Evolutionary conservation across 2,797 vertebrate genomes (phyloP).

Genomic region (Sebastes goodei): DNA sequence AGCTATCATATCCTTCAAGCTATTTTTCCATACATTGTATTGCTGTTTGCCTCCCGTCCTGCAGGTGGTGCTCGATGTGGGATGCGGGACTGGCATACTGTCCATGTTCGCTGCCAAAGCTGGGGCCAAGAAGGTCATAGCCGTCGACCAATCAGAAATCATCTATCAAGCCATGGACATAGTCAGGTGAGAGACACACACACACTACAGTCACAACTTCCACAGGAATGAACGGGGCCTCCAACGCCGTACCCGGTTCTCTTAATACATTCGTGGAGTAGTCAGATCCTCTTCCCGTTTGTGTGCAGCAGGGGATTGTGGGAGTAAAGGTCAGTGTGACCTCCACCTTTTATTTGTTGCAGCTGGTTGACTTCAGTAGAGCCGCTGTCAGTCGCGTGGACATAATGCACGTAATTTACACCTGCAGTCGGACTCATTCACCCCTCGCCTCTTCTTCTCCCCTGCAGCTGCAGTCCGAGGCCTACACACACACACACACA

Average conservation of each 20-base stretch:
- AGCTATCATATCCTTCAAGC: too few species aligned
- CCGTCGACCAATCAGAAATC: conserved; percentile 96
- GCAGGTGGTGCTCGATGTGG: conserved; percentile 95
- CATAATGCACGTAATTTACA: conserved; percentile 69
- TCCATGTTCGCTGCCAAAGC: conserved; percentile 95
- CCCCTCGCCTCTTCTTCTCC: conserved; percentile 7
- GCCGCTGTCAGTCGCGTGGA: conserved; percentile 53
- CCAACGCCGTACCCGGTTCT: background rate
- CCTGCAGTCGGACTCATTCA: conserved; percentile 21
- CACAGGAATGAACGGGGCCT: background rate
- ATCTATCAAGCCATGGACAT: conserved; percentile 98
- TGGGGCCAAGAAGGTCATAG: conserved; percentile 91
- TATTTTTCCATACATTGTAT: background rate
- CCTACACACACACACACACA: background rate
- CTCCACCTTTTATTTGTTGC: conserved; percentile 77
- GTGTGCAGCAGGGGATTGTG: conserved; percentile 19
- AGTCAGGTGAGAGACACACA: conserved; percentile 84
- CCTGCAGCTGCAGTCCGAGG: conserved; percentile 3
- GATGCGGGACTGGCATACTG: conserved; percentile 95
- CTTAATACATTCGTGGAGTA: background rate
- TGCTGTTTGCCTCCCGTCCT: conserved; percentile 1
- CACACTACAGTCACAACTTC: background rate
- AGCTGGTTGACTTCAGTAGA: conserved; percentile 72
- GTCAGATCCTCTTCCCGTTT: background rate
- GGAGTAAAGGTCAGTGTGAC: conserved; percentile 59